Evolutionary conservation across 2,113 vertebrate species (phyloP).

Genomic region (Cygnus buccinator): DNA sequence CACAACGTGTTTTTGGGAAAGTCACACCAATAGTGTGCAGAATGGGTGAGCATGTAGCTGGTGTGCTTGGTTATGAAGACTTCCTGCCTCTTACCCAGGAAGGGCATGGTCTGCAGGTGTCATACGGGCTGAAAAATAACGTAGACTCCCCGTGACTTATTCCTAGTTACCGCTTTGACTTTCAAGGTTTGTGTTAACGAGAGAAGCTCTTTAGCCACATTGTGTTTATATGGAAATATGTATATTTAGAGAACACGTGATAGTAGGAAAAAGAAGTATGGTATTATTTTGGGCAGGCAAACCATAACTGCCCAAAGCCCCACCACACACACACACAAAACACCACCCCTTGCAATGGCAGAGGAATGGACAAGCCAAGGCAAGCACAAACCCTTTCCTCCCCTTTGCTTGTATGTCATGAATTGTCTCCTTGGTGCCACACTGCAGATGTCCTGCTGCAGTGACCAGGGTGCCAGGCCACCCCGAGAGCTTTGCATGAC

Average conservation of each 20-base stretch:
- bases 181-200: background rate
- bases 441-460: background rate
- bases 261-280: background rate
- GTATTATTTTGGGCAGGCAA: background rate
- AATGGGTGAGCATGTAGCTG: background rate
- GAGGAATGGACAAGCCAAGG: background rate
- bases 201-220: background rate
- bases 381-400: background rate
- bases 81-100: conserved; percentile 61
- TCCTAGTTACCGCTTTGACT: background rate
- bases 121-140: conserved; percentile 23
- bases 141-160: background rate
- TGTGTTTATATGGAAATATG: background rate
- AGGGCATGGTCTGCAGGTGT: conserved; percentile 58
- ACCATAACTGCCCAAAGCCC: background rate
- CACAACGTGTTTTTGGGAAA: background rate
- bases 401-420: background rate
- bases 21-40: background rate
- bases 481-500: background rate
- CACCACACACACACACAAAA: background rate
- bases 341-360: background rate
- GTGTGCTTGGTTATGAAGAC: background rate
- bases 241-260: background rate
- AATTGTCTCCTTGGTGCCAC: background rate
- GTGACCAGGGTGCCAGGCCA: background rate